These are phyloP conservation scores for Coranthus polyacanthus DNA, from an alignment of 2,797 vertebrate species.

Conservation along the genomic window DNA sequence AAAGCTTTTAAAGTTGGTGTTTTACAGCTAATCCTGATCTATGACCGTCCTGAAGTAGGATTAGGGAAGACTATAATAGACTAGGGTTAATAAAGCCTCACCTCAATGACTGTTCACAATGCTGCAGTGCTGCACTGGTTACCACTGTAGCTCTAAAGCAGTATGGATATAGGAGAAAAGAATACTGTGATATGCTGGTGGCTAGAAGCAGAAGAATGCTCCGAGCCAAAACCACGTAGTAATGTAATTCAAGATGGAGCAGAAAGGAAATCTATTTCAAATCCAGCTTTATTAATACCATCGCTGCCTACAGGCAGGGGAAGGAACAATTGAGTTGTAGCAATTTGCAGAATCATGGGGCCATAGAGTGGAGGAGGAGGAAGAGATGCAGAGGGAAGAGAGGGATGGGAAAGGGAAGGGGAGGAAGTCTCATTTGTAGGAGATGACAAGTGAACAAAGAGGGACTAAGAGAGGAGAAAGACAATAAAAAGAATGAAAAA, in stretches of 20 bases:
- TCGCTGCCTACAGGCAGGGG: constrained; percentile 52
- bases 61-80: neutral
- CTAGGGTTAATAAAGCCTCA: constrained; percentile 8
- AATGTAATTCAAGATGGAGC: constrained; percentile 59
- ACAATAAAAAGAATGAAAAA: neutral
- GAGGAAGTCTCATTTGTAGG: constrained; percentile 5
- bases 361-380: neutral
- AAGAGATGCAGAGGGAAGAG: neutral
- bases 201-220: constrained; percentile 37
- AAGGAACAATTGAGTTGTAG: constrained; percentile 63
- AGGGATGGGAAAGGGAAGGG: neutral
- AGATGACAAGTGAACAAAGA: neutral
- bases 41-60: neutral
- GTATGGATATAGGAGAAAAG: constrained; percentile 26
- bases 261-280: constrained; percentile 70
- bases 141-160: neutral
- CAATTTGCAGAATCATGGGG: constrained; percentile 50
- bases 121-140: neutral
- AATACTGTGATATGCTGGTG: constrained; percentile 39
- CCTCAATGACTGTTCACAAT: neutral
- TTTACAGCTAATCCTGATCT: constrained; percentile 1
- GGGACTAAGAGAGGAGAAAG: neutral
- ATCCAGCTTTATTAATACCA: constrained; percentile 71
- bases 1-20: neutral
- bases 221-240: constrained; percentile 40